Conservation (phyloP, 2,113 vertebrate genomes). For the Elachura formosa region DNA sequence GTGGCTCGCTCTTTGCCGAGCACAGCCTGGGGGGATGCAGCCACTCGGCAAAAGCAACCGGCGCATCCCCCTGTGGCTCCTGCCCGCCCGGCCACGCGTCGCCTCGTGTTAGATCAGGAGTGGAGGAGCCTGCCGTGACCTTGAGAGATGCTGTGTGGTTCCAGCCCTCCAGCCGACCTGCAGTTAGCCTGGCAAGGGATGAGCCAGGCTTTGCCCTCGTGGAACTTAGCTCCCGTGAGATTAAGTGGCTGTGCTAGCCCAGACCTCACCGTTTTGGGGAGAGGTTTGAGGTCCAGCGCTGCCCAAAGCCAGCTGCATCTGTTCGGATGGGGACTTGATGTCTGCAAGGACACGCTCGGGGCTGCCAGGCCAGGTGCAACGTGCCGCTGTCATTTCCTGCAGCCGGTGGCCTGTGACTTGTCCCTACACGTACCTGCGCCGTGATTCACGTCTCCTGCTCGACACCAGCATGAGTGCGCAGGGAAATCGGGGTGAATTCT, state of each 20-base stretch:
- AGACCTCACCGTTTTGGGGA: neutral
- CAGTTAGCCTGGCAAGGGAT: neutral
- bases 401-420: neutral
- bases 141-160: neutral
- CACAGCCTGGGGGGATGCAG: neutral
- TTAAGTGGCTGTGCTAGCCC: neutral
- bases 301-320: neutral
- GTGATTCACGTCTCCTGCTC: neutral
- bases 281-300: fast-evolving
- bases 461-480: neutral
- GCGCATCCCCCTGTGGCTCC: neutral
- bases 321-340: fast-evolving
- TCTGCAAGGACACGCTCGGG: neutral
- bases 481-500: neutral
- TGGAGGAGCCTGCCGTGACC: neutral
- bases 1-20: fast-evolving
- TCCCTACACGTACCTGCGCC: neutral
- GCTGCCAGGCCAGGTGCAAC: fast-evolving
- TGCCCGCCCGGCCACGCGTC: fast-evolving
- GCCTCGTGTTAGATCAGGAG: neutral
- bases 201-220: fast-evolving
- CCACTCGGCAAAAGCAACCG: fast-evolving
- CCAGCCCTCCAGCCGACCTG: fast-evolving
- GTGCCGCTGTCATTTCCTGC: fast-evolving
- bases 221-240: neutral